Base-by-base conservation (phyloP, 2,888 invertebrate species). In the Flexamia atlantica region DNA sequence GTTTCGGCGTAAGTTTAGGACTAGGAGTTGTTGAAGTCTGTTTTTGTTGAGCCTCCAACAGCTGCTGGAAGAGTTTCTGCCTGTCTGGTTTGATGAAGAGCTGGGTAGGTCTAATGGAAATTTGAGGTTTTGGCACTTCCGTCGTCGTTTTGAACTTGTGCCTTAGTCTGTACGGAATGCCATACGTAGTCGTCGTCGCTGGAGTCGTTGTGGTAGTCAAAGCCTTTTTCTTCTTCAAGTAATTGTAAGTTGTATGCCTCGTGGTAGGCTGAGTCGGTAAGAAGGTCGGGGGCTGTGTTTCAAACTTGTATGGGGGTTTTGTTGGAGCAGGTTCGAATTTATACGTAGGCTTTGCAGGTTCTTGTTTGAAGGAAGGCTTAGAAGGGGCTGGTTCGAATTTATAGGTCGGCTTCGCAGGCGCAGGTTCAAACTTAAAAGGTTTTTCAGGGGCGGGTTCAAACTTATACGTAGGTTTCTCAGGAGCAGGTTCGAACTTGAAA, bases 11-110 rank as follows among this genome's bases (percentile, higher is more conserved):
- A 1, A 83, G 57, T n/a, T 76, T 85, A 9, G 82, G 28, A 0
- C 68, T 28, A 12, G 40, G 95, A 36, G 95, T 91, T 87, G 86
- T 85, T 23, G 83, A 64, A 72, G 81, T 84, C 42, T 81, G 84
- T 10, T 57, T 83, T 68, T 85, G 85, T 50, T 86, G 86, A 1
- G 85, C 85, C 30, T 85, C 84, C 5, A 86, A 74, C 0, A 87
- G 57, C 53, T 87, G 87, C 53, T 87, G 87, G 64, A 86, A 87
- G 60, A 87, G 80, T 28, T 86, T 87, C 74, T 87, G 87, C 23
- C 87, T 84, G 28, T 87, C 87, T 12, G 84, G 84, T 83, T 87
- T 86, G 23, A 86, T 85, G 57, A 84, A 85, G 17, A 86, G 53
- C 28, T 87, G 84, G n/a, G 85, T 81, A 28, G 72, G 50, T 36